phyloP scores from a whole-genome alignment of 2,888 invertebrate genomes.

The Apotomis betuletana region DNA sequence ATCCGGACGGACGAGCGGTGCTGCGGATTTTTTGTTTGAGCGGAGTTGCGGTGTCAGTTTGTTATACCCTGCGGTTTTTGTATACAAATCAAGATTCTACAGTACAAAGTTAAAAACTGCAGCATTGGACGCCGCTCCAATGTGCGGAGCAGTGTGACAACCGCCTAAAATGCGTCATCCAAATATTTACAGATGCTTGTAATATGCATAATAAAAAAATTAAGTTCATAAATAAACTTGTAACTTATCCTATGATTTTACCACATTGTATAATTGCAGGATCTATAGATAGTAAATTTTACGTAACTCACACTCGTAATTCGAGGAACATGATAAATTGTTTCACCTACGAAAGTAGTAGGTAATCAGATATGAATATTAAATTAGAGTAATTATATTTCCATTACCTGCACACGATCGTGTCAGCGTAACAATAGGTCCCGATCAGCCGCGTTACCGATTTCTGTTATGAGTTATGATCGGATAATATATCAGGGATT shows the following conservation, averaged over 20 bases:
- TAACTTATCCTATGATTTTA: background rate
- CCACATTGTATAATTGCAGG: background rate
- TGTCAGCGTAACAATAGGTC: constrained; percentile 25
- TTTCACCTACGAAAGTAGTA: constrained; percentile 20
- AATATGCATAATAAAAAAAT: no score
- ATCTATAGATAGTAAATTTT: background rate
- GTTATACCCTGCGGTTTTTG: no score
- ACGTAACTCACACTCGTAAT: constrained; percentile 1
- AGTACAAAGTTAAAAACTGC: no score
- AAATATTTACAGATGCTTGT: no score
- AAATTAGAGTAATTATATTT: constrained; percentile 26
- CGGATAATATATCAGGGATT: constrained; percentile 10
- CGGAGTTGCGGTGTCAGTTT: no score
- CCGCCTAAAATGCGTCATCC: no score
- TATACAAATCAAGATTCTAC: no score
- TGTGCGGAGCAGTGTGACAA: no score
- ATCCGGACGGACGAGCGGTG: no score
- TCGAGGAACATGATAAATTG: constrained; percentile 11
- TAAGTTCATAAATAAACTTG: no score
- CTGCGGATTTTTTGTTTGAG: no score
- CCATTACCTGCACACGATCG: constrained; percentile 31
- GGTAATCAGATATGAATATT: constrained; percentile 12
- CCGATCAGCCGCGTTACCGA: constrained; percentile 25
- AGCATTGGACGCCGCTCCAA: no score
- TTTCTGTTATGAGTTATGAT: constrained; percentile 12